Evolutionary conservation across 2,888 invertebrate species (phyloP).

Genomic region (Erebia palarica): DNA sequence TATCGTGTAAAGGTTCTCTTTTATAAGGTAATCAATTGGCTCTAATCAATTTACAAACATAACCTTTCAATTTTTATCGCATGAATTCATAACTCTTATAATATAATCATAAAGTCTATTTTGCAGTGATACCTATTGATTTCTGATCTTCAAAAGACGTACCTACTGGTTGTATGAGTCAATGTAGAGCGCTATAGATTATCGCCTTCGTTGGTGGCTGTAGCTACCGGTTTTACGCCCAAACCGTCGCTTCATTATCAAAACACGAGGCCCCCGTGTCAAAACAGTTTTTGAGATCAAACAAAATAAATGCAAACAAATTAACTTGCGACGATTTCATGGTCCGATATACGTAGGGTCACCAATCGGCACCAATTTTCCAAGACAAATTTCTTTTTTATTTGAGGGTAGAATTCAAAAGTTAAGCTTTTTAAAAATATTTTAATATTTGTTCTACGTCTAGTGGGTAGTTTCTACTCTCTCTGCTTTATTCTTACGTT

Average conservation of each 20-base stretch:
- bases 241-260: slow-evolving; percentile 57
- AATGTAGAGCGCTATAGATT: slow-evolving; percentile 42
- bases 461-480: neutral
- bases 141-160: slow-evolving; percentile 16
- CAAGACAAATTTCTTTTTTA: neutral
- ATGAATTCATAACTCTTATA: neutral
- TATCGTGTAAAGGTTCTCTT: neutral
- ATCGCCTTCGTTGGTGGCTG: slow-evolving; percentile 54
- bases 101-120: slow-evolving; percentile 9
- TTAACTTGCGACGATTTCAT: slow-evolving; percentile 56
- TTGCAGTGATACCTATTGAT: slow-evolving; percentile 6
- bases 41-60: slow-evolving; percentile 7
- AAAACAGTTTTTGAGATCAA: slow-evolving; percentile 60
- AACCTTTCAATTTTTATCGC: neutral
- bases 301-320: slow-evolving; percentile 55
- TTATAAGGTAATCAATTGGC: slow-evolving; percentile 2
- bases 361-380: neutral
- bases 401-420: slow-evolving; percentile 2
- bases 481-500: too few relatives aligned
- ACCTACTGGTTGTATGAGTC: slow-evolving; percentile 24
- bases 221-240: slow-evolving; percentile 73
- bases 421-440: neutral
- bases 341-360: slow-evolving; percentile 49
- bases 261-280: slow-evolving; percentile 57
- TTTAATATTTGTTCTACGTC: neutral